Base-by-base conservation (phyloP, 2,797 vertebrate species). In the Cossypha heuglini region DNA sequence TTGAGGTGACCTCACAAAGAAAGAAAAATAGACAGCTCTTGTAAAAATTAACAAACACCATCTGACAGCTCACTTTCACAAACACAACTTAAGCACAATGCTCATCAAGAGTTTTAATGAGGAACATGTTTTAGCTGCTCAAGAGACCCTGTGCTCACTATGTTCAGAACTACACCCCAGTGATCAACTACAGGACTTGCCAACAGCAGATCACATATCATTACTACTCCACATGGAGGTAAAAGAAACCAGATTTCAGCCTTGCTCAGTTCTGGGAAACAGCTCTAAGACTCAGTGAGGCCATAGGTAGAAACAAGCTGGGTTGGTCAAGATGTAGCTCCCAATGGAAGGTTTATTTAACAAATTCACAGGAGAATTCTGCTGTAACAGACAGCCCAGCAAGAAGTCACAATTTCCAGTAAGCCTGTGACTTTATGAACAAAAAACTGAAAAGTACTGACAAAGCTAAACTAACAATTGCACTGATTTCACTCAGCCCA, bases 391-490 rank as follows among this genome's bases (percentile, higher is more conserved):
- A 72, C 62, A 88, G 64, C 64, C 49, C 69, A 91, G 61, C 42
- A 64, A 57, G 12, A 64, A 86, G 51, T 71, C 89, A 83, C 52
- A 48, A 62, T 86, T 94, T 95, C 90, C 91, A 93, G 35, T 79
- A 88, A 92, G 55, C 59, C 43, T 78, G 11, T 62, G 59, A 82
- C 62, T 66, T 45, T 4, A 37, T 18, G 76, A 94, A 72, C 38
- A 72, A 63, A 87, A 90, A 45, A 72, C 9, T 87, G 75, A 72
- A 84, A 89, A 86, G 54, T 52, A 78, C 26, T 64, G 29, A 59
- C 66, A 86, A 93, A 87, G 46, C 63, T 86, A 38, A 78, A 84
- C 22, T 55, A 79, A 66, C 40, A 86, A 61, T 18, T 84, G 55
- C 78, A 75, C 55, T 40, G 66, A 88, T 57, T 90, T 91, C 72